Evolutionary conservation across 2,888 invertebrate species (phyloP), one percentile per base, ranked within the genome.

Genomic region (Autographa pulchrina): DNA sequence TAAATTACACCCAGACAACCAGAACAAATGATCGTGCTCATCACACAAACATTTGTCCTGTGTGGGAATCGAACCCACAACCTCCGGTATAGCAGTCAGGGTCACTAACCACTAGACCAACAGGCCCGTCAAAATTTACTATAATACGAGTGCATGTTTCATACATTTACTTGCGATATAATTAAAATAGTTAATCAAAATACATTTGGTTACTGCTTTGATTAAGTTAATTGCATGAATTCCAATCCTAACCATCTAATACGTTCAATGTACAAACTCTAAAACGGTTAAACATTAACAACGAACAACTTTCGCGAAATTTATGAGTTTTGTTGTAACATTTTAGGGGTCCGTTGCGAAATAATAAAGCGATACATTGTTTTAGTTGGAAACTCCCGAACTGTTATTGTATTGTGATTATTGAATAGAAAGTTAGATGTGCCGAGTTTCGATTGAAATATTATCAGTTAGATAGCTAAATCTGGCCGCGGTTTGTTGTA

Each of bases 281-380:
- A 18, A 74, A 83, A 59, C 73, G 64, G 56, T 63, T 62, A 66
- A 77, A 71, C 66, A 72, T 65, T 73, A 69, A 84, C 81, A 82
- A 62, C 72, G 73, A 61, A 69, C 62, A 74, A 84, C 72, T 70
- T 80, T 70, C 70, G 59, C 59, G 72, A 78, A 78, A 83, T 84
- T 83, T 83, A 83, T 76, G 83, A 68, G 72, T 72, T 78, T 74
- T 64, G 82, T 83, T 83, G 69, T 76, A 70, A n/a, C 68, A 63
- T 56, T 67, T 58, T 75, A 71, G 66, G 74, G 74, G 75, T 72
- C 69, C 72, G 68, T 18, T 35, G 66, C 66, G 62, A 82, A 82
- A 81, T 75, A 75, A 81, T 81, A 75, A 72, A 83, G 71, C 72
- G 43, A 59, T 68, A 78, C 81, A 81, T 83, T 83, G 83, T 77